Evolutionary conservation across 1,140 invertebrate species (phyloP).

Genomic region (Myzus persicae): DNA sequence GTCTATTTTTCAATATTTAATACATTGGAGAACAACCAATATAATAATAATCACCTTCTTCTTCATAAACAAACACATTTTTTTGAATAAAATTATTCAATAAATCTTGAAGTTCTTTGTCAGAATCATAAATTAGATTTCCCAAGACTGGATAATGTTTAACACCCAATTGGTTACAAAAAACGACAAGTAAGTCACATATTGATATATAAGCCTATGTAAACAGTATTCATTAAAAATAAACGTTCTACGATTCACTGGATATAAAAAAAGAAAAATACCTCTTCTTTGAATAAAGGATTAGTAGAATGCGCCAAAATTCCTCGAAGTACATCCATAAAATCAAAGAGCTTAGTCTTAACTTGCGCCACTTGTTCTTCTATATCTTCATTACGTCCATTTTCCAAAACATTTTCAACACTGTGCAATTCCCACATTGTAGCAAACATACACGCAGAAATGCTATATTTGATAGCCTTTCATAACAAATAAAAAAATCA

Average conservation of each 20-base stretch:
- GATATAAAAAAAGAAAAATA: constrained; percentile 53
- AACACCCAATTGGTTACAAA: constrained; percentile 83
- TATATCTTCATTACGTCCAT: constrained; percentile 67
- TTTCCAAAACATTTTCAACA: constrained; percentile 77
- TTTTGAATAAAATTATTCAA: constrained; percentile 91
- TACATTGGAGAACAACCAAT: not conserved
- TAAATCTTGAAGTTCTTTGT: constrained; percentile 79
- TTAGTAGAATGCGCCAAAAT: constrained; percentile 65
- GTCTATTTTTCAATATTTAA: not conserved
- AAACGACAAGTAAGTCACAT: constrained; percentile 94
- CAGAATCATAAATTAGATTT: constrained; percentile 83
- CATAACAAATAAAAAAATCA: constrained; percentile 63
- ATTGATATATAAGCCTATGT: constrained; percentile 88
- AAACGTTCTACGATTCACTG: not conserved
- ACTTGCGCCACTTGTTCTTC: constrained; percentile 67
- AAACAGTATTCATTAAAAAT: constrained; percentile 56
- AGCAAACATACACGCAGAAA: constrained; percentile 87
- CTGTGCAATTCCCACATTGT: constrained; percentile 88
- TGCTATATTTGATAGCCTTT: constrained; percentile 87
- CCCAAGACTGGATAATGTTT: constrained; percentile 70
- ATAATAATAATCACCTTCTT: constrained; percentile 73
- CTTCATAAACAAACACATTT: constrained; percentile 90
- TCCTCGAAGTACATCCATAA: constrained; percentile 78
- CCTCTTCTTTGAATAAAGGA: constrained; percentile 63
- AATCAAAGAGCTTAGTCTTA: constrained; percentile 74